These are phyloP conservation scores for Pedionomus torquatus DNA, from an alignment of 2,113 vertebrate species.

Conservation along the genomic window DNA sequence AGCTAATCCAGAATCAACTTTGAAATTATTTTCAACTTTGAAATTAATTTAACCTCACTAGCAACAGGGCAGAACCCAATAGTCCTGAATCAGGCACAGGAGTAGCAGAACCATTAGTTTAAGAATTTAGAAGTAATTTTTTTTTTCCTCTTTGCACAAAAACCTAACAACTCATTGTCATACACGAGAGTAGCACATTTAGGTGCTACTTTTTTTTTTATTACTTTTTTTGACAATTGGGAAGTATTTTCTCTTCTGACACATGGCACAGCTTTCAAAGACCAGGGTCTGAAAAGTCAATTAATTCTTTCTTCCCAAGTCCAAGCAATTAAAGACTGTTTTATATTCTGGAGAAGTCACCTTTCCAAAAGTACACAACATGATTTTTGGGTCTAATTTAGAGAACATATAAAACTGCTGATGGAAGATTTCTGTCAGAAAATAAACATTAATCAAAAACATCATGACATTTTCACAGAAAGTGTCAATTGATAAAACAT, in stretches of 20 bases:
- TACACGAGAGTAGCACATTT: fast-evolving
- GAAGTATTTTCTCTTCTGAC: background rate
- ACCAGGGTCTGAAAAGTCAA: background rate
- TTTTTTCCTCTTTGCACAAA: background rate
- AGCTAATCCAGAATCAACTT: background rate
- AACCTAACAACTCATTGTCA: background rate
- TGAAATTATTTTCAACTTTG: background rate
- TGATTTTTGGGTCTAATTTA: background rate
- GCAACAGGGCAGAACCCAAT: background rate
- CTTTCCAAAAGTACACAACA: background rate
- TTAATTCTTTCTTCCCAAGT: background rate
- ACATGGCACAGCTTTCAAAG: background rate
- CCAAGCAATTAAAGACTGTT: background rate
- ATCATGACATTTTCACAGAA: background rate
- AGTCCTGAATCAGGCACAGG: background rate
- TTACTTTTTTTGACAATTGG: background rate
- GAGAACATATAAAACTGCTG: background rate
- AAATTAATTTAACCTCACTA: background rate
- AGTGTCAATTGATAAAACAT: background rate
- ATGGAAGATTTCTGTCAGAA: background rate
- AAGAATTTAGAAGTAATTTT: background rate
- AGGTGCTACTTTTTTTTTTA: too few species aligned
- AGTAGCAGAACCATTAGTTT: background rate
- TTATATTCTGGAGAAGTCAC: background rate
- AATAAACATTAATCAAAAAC: background rate